These are phyloP conservation scores for Stichodactyla mertensii DNA, from an alignment of 64 coral and sea anemone species.

Conservation along the genomic window DNA sequence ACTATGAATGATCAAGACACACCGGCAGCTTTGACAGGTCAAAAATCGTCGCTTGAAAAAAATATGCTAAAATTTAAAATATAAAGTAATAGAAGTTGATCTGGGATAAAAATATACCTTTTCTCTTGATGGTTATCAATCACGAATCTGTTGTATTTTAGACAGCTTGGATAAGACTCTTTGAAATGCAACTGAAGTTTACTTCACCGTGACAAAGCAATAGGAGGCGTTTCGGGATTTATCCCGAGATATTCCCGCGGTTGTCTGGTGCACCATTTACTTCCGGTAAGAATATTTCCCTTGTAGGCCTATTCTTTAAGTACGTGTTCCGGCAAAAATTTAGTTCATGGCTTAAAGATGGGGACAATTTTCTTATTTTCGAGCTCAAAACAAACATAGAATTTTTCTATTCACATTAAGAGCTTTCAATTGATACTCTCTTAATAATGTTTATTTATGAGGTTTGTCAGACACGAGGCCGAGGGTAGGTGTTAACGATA, in stretches of 20 bases:
- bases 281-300: background rate
- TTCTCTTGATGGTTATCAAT: background rate
- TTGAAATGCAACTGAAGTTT: background rate
- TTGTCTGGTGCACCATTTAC: background rate
- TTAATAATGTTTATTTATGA: background rate
- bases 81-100: background rate
- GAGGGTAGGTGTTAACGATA: background rate
- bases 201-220: background rate
- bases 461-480: background rate
- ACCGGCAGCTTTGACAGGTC: background rate
- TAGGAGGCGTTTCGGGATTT: conserved; percentile 6
- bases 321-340: background rate
- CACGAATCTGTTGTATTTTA: conserved; percentile 3
- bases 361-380: background rate
- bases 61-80: background rate
- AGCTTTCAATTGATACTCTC: background rate
- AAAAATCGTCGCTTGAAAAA: background rate
- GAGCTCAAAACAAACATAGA: background rate
- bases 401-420: background rate
- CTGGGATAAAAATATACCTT: background rate
- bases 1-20: background rate
- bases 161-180: background rate
- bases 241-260: conserved; percentile 12
- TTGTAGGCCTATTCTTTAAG: background rate
- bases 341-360: background rate